These are phyloP conservation scores for Centropus unirufus DNA, from an alignment of 2,113 vertebrate genomes.

Conservation along the genomic window DNA sequence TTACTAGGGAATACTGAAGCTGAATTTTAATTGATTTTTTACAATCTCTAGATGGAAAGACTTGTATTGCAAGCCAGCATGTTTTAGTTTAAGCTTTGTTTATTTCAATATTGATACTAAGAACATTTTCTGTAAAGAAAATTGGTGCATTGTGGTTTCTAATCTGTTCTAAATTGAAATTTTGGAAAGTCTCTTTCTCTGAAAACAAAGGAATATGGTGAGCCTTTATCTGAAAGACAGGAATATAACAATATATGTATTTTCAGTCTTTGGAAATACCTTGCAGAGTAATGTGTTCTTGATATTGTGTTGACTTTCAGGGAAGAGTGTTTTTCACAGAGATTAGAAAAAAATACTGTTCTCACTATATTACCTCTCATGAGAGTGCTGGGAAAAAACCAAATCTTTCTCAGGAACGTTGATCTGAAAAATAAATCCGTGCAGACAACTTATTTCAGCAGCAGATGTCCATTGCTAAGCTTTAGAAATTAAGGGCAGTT, in stretches of 20 bases:
- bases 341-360: background rate
- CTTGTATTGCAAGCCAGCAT: background rate
- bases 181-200: background rate
- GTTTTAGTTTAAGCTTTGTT: background rate
- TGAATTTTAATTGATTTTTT: background rate
- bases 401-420: slow-evolving; percentile 13
- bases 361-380: background rate
- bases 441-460: slow-evolving; percentile 16
- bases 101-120: background rate
- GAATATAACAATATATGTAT: background rate
- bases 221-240: background rate
- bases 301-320: background rate
- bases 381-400: background rate
- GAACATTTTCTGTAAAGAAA: background rate
- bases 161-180: background rate
- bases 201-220: background rate
- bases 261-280: background rate
- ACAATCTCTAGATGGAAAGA: background rate
- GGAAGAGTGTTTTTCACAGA: background rate
- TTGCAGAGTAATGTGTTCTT: background rate
- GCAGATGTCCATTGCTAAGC: slow-evolving; percentile 27
- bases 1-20: background rate
- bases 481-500: slow-evolving; percentile 47
- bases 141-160: background rate
- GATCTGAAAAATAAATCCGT: slow-evolving; percentile 46